A percentile compares a stretch with the other conserved stretches of the same genome.
These are phyloP conservation scores for Chironomus tepperi DNA, from an alignment of 1,140 invertebrate genomes.

Conservation along the genomic window DNA sequence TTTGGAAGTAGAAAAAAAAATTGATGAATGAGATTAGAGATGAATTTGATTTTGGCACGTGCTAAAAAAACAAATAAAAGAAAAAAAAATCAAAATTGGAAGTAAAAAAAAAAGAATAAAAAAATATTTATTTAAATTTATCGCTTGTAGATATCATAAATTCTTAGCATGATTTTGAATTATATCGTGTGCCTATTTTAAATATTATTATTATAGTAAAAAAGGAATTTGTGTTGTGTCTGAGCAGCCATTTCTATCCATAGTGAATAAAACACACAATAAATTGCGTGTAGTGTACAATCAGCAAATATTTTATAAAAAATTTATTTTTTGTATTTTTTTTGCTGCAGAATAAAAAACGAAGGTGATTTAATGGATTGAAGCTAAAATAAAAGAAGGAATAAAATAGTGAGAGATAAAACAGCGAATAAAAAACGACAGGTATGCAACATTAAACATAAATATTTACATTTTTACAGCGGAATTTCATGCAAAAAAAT, in stretches of 20 bases:
- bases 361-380: constrained; percentile 6
- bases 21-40: background rate
- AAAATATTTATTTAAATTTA: background rate
- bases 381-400: background rate
- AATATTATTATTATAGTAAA: background rate
- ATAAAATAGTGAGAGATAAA: background rate
- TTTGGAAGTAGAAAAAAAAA: background rate
- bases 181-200: constrained; percentile 8
- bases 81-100: background rate
- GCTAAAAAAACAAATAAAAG: background rate
- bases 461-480: constrained; percentile 10
- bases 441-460: constrained; percentile 12
- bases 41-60: background rate
- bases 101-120: background rate
- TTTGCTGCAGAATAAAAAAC: background rate
- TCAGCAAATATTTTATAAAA: background rate
- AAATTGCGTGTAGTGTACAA: too few species aligned
- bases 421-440: constrained; percentile 7
- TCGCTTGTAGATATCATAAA: constrained; percentile 2
- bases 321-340: background rate
- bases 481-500: constrained; percentile 8
- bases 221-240: background rate
- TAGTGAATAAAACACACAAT: background rate
- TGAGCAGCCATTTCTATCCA: background rate
- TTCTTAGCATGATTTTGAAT: constrained; percentile 14